These are phyloP conservation scores for Tachina grossa DNA, from an alignment of 2,888 invertebrate species.

Conservation along the genomic window DNA sequence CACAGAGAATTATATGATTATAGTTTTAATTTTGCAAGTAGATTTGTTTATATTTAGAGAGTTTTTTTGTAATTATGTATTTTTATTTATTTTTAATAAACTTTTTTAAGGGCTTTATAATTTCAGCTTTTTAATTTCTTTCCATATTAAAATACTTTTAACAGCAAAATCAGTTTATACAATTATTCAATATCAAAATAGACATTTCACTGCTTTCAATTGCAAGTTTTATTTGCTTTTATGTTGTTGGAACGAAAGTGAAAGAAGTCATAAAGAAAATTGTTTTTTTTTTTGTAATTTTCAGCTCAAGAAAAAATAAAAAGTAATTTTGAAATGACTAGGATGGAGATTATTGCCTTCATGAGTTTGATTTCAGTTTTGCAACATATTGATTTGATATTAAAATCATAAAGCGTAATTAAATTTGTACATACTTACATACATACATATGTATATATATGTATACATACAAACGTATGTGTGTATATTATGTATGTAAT, in stretches of 20 bases:
- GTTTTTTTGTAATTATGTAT: conserved; percentile 4
- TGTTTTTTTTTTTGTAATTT: too few relatives aligned
- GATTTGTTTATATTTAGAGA: conserved; percentile 41
- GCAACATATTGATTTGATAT: too few relatives aligned
- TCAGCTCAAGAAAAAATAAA: too few relatives aligned
- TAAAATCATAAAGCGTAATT: too few relatives aligned
- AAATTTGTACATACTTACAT: too few relatives aligned
- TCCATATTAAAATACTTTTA: neutral
- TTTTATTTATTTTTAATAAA: conserved; percentile 15
- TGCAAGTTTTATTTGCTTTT: neutral
- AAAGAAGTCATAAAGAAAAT: too few relatives aligned
- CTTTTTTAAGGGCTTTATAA: neutral
- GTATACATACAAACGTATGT: too few relatives aligned
- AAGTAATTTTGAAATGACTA: too few relatives aligned
- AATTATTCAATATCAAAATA: neutral
- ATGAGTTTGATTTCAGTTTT: too few relatives aligned
- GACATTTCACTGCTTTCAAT: neutral
- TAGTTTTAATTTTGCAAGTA: conserved; percentile 55
- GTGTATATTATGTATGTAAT: too few relatives aligned
- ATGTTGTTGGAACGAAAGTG: neutral
- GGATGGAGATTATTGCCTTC: too few relatives aligned
- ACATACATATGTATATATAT: too few relatives aligned
- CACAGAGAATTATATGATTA: conserved; percentile 73
- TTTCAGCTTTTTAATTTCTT: neutral
- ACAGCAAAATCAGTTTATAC: conserved; percentile 1